phyloP scores from a whole-genome alignment of 2,113 vertebrate species.

The Choloepus hoffmanni region DNA sequence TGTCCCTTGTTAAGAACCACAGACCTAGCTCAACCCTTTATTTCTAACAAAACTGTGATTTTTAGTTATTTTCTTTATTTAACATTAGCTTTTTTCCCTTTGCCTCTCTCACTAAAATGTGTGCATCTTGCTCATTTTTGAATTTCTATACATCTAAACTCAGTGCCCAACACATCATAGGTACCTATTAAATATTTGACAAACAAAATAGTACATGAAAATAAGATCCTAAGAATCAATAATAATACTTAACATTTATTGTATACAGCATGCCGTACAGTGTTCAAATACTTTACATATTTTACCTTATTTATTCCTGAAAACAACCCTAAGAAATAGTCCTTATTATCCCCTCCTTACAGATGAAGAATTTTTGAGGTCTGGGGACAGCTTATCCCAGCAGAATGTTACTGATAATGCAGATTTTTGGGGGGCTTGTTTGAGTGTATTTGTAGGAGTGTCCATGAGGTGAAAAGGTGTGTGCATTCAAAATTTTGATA shows the following conservation, averaged over 20 bases:
- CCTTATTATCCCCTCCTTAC: no score
- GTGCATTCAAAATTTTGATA: background rate
- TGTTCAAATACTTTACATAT: background rate
- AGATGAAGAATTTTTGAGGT: no score
- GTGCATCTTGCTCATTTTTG: background rate
- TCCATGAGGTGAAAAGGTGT: background rate
- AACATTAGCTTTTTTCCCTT: constrained; percentile 11
- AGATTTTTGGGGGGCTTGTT: background rate
- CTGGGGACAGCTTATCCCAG: background rate
- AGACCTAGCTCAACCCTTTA: background rate
- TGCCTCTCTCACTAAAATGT: background rate
- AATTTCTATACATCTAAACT: background rate
- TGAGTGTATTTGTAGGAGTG: background rate
- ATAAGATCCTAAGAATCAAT: background rate
- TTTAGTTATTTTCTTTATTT: constrained; percentile 44
- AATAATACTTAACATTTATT: background rate
- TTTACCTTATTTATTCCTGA: no score
- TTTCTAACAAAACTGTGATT: background rate
- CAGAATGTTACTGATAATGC: background rate
- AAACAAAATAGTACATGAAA: constrained; percentile 11
- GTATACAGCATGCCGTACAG: background rate
- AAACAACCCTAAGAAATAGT: no score
- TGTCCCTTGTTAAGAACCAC: background rate
- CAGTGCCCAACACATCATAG: background rate
- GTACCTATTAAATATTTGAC: background rate